These are phyloP conservation scores for Potamilus streckersoni DNA, from an alignment of 1,140 invertebrate species.

Conservation along the genomic window DNA sequence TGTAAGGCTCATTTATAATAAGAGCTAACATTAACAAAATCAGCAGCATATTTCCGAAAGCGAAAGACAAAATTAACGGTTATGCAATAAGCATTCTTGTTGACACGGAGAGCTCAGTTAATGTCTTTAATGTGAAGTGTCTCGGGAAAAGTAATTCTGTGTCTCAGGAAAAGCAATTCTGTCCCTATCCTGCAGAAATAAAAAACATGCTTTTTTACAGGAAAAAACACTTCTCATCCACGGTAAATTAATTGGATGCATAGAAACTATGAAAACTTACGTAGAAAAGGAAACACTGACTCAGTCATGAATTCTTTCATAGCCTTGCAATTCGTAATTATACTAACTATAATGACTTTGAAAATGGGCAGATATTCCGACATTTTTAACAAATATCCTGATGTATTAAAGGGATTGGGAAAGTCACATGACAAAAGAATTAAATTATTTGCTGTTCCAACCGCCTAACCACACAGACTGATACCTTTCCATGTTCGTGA, in stretches of 20 bases:
- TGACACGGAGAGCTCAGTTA: neutral
- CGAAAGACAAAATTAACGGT: neutral
- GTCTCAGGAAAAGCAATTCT: neutral
- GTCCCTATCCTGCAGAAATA: neutral
- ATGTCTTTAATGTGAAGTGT: neutral
- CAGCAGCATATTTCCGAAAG: neutral
- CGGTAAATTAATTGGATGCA: neutral
- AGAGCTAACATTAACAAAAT: neutral
- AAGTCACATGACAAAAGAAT: neutral
- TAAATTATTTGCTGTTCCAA: neutral
- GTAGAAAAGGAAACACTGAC: conserved; percentile 2
- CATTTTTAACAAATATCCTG: neutral
- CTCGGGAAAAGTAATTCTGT: neutral
- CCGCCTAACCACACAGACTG: neutral
- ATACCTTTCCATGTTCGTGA: conserved; percentile 2
- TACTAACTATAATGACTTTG: too few species aligned
- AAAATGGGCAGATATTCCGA: too few species aligned
- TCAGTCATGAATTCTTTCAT: neutral
- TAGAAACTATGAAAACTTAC: neutral
- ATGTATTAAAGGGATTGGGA: neutral
- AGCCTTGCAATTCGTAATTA: neutral
- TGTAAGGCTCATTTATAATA: conserved; percentile 10
- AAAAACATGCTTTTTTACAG: neutral
- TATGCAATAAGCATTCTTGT: neutral
- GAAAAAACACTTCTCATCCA: neutral